These are phyloP conservation scores for Carlito syrichta DNA, from an alignment of 2,113 vertebrate species.

Conservation along the genomic window DNA sequence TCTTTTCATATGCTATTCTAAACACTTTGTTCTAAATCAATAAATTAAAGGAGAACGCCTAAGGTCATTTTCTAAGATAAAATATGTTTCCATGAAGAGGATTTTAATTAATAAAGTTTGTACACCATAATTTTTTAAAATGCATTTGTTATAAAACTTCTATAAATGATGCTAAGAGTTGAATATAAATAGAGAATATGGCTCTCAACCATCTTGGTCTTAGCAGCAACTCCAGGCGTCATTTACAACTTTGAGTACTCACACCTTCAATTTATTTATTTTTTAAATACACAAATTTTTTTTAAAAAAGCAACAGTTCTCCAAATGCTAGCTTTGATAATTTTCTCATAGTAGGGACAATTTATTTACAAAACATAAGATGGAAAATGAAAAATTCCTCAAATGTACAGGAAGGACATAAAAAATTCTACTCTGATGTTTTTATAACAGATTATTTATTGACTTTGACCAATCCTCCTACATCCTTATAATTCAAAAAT, in stretches of 20 bases:
- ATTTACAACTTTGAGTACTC: background rate
- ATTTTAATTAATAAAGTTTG: slow-evolving; percentile 51
- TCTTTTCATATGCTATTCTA: slow-evolving; percentile 41
- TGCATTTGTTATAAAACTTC: slow-evolving; percentile 26
- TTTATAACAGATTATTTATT: slow-evolving; percentile 5
- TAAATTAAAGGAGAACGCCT: slow-evolving; percentile 34
- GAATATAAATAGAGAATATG: background rate
- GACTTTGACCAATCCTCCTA: slow-evolving; percentile 40
- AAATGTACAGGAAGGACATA: background rate
- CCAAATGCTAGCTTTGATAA: background rate
- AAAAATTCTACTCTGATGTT: slow-evolving; percentile 15
- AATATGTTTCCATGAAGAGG: slow-evolving; percentile 33
- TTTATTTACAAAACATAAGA: background rate
- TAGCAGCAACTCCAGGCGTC: background rate
- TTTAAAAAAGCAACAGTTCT: background rate
- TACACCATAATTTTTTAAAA: slow-evolving; percentile 24
- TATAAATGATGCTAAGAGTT: slow-evolving; percentile 22
- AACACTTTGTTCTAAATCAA: slow-evolving; percentile 39
- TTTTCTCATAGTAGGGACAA: background rate
- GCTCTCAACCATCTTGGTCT: background rate
- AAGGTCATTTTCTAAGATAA: slow-evolving; percentile 26
- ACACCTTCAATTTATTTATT: background rate
- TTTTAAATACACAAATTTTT: background rate
- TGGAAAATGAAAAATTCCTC: slow-evolving; percentile 13
- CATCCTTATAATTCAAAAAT: slow-evolving; percentile 35